A percentile compares a stretch with the other conserved stretches of the same genome.
Conservation (phyloP, 2,888 invertebrate genomes). For the Meghimatium bilineatum region DNA sequence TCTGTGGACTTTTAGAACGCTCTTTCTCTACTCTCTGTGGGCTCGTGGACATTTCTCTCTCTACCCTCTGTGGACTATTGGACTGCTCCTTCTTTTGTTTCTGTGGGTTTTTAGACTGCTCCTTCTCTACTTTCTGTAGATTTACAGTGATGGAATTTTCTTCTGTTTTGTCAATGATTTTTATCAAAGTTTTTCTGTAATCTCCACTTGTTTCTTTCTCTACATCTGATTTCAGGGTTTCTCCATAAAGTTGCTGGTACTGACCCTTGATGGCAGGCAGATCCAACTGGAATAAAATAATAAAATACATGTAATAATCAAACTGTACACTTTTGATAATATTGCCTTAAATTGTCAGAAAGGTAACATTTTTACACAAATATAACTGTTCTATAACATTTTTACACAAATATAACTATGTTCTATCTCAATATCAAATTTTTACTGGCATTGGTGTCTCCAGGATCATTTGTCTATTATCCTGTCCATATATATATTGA, state of each 20-base stretch:
- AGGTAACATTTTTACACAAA: too few species aligned
- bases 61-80: neutral
- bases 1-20: neutral
- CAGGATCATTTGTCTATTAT: too few species aligned
- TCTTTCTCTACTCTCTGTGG: constrained; percentile 48
- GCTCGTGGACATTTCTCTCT: constrained; percentile 54
- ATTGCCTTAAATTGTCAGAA: too few species aligned
- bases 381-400: too few species aligned
- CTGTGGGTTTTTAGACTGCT: constrained; percentile 54
- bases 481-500: too few species aligned
- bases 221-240: constrained; percentile 71
- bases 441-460: too few species aligned
- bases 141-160: constrained; percentile 44
- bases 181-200: constrained; percentile 72
- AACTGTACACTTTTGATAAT: neutral
- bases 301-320: neutral
- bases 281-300: constrained; percentile 73
- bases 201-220: constrained; percentile 75
- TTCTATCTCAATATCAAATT: too few species aligned
- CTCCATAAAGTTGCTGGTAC: constrained; percentile 73
- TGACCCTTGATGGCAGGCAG: constrained; percentile 75
- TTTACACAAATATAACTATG: too few species aligned
- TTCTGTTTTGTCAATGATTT: constrained; percentile 59
- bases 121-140: constrained; percentile 48
- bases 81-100: neutral